Conservation (phyloP, 2,888 invertebrate genomes). For the Mimas tiliae region DNA sequence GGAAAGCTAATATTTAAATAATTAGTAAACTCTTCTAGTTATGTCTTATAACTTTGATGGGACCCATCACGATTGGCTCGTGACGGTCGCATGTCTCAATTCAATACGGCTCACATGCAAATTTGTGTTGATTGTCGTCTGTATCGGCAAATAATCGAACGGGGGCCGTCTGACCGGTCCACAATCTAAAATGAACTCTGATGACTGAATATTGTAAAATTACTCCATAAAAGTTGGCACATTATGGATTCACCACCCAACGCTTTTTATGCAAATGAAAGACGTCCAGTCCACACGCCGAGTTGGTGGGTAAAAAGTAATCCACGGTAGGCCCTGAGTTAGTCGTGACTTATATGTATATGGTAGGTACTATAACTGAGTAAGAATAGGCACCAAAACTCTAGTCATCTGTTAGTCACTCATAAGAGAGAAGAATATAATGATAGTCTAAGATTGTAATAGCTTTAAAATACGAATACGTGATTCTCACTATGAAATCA, state of each 20-base stretch:
- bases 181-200: conserved; percentile 16
- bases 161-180: conserved; percentile 39
- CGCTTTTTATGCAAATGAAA: neutral
- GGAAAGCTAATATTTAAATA: neutral
- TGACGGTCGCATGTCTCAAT: conserved; percentile 68
- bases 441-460: too few species aligned
- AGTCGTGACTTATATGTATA: too few species aligned
- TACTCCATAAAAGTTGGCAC: neutral
- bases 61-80: conserved; percentile 54
- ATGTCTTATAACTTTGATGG: conserved; percentile 36
- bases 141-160: conserved; percentile 73
- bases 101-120: conserved; percentile 77
- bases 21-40: conserved; percentile 40
- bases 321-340: neutral
- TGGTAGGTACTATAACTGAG: too few species aligned
- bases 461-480: too few species aligned
- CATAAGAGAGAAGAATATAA: too few species aligned
- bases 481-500: too few species aligned
- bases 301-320: neutral
- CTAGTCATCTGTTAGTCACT: too few species aligned
- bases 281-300: neutral
- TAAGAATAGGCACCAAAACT: too few species aligned
- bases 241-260: too few species aligned
- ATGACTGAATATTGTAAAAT: conserved; percentile 14
- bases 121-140: conserved; percentile 75